Conservation (phyloP, 1,140 invertebrate genomes). For the Caerostris darwini region DNA sequence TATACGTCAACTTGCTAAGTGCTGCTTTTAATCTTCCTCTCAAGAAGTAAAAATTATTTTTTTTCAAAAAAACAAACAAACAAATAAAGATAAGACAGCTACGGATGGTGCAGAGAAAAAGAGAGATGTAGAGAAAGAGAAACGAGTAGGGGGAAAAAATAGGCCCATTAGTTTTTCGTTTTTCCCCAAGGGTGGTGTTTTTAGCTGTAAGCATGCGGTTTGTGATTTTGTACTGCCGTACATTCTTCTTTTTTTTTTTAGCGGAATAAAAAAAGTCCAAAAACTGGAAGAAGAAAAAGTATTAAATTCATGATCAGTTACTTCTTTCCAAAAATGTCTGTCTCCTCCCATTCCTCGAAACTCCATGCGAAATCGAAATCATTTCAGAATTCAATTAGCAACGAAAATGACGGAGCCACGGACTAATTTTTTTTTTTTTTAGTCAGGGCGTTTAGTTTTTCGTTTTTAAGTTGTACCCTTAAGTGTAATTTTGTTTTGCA, state of each 20-base stretch:
- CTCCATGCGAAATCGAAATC: neutral
- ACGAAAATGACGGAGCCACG: neutral
- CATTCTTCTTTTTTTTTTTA: constrained; percentile 22
- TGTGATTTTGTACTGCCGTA: constrained; percentile 20
- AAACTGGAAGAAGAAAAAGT: neutral
- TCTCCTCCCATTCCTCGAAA: neutral
- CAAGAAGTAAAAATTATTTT: constrained; percentile 52
- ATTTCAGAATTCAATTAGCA: constrained; percentile 36
- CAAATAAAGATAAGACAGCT: constrained; percentile 68
- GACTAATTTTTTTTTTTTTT: neutral
- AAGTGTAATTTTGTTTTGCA: too few species aligned
- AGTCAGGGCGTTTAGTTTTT: too few species aligned
- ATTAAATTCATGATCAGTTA: neutral
- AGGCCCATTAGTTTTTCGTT: constrained; percentile 62
- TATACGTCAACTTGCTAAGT: constrained; percentile 72
- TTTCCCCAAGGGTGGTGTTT: constrained; percentile 25
- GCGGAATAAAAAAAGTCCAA: neutral
- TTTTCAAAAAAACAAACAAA: neutral
- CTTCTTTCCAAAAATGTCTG: neutral
- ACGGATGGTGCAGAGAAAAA: constrained; percentile 29
- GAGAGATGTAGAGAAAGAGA: neutral
- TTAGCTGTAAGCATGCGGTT: constrained; percentile 16
- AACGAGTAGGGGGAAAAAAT: neutral
- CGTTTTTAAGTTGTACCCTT: too few species aligned
- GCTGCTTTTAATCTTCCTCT: constrained; percentile 53